Evolutionary conservation across 2,888 invertebrate genomes (phyloP).

Genomic region (Amblyjoppa proteus): DNA sequence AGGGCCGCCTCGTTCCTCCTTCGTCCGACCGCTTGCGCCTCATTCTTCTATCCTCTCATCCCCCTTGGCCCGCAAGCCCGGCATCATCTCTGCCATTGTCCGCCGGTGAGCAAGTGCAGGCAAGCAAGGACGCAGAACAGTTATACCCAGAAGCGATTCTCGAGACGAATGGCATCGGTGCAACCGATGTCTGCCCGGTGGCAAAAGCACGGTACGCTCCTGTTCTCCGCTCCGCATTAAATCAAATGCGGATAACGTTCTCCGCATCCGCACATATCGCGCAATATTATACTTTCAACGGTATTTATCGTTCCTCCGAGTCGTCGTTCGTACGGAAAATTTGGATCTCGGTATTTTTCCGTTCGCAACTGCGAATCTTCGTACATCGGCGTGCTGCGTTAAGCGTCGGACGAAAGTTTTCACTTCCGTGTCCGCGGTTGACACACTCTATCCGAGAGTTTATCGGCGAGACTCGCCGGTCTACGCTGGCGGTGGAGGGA

Average conservation of each 20-base stretch:
- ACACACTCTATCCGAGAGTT: conserved; percentile 21
- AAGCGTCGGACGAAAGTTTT: neutral
- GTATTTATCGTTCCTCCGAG: neutral
- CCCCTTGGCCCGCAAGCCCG: conserved; percentile 61
- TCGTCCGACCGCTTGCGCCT: conserved; percentile 48
- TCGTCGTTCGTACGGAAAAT: neutral
- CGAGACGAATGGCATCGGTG: conserved; percentile 53
- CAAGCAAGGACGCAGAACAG: conserved; percentile 44
- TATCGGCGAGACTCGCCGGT: neutral
- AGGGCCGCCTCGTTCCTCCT: conserved; percentile 54
- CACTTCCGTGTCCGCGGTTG: conserved; percentile 1
- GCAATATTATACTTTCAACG: conserved; percentile 23
- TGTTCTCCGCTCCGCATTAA: conserved; percentile 30
- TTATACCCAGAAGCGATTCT: conserved; percentile 43
- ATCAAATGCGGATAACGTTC: conserved; percentile 37
- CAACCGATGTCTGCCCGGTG: conserved; percentile 13
- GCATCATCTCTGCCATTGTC: conserved; percentile 58
- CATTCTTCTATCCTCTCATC: conserved; percentile 64
- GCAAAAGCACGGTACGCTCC: conserved; percentile 13
- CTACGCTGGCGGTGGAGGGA: conserved; percentile 1
- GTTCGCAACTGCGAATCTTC: neutral
- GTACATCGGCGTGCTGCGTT: neutral
- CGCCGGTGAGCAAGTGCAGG: conserved; percentile 48
- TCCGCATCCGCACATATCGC: neutral
- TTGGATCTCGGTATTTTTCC: neutral